These are phyloP conservation scores for Drosophila lacteicornis DNA, from an alignment of 1,140 invertebrate genomes.

Conservation along the genomic window DNA sequence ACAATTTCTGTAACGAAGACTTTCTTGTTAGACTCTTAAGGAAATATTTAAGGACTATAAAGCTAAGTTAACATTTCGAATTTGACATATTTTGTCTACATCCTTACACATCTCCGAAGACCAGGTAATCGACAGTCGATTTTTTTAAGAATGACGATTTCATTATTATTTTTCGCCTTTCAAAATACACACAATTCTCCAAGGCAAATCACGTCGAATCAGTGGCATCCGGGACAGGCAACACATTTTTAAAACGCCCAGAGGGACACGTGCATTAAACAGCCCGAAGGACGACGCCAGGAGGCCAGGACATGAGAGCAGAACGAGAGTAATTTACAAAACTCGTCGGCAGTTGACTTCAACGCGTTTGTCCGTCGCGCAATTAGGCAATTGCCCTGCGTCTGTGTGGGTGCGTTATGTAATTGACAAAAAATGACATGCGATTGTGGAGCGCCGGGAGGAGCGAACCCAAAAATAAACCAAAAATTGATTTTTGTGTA, in stretches of 20 bases:
- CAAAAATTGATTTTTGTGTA: slow-evolving; percentile 81
- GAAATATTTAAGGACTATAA: too few species aligned
- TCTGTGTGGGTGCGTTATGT: slow-evolving; percentile 38
- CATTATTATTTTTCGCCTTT: slow-evolving; percentile 7
- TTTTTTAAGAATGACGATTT: neutral
- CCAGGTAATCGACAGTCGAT: slow-evolving; percentile 14
- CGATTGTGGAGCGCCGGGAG: slow-evolving; percentile 42
- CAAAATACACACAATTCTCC: slow-evolving; percentile 36
- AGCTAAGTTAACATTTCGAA: neutral
- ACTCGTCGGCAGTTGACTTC: slow-evolving; percentile 73
- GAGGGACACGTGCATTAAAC: slow-evolving; percentile 80
- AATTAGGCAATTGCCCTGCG: slow-evolving; percentile 77
- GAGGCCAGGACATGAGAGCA: slow-evolving; percentile 20
- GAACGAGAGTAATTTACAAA: slow-evolving; percentile 78
- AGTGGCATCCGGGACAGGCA: slow-evolving; percentile 54
- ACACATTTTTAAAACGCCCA: slow-evolving; percentile 78
- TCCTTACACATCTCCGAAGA: neutral
- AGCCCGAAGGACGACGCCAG: slow-evolving; percentile 53
- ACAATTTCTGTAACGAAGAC: too few species aligned
- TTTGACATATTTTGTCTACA: neutral
- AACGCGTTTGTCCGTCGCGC: slow-evolving; percentile 74
- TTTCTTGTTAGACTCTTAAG: too few species aligned
- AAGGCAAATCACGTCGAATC: slow-evolving; percentile 61
- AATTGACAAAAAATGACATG: slow-evolving; percentile 76
- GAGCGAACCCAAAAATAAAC: slow-evolving; percentile 66